Evolutionary conservation across 2,888 invertebrate genomes (phyloP), one percentile per base, ranked within the genome.

Genomic region (Pristionchus fissidentatus): DNA sequence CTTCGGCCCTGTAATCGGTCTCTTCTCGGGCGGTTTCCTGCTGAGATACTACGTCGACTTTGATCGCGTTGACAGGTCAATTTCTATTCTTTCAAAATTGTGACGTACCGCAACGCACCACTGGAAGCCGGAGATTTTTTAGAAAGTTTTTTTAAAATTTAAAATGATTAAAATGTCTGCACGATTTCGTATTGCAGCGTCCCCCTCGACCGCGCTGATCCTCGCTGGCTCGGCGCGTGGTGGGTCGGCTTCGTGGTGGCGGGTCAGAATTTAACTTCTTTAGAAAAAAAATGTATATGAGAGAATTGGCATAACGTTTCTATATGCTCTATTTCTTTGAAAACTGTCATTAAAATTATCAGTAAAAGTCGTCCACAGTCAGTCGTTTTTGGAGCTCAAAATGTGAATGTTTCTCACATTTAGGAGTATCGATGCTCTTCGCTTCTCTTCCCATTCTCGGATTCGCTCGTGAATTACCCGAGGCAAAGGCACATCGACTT

Each of bases 1-100:
- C 81, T 94, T 96, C 88, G 96, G 96, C 7, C 96, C 96, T 29
- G 96, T 96, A 66, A 93, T 96, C 89, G 97, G 96, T 62, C 96
- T 95, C 92, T 95, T 96, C 41, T 92, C 96, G n/a, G 96, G 96
- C 4, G 96, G 96, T 0, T 95, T 95, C 92, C 94, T 96, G 92
- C 94, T 96, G 86, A 94, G 95, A 87, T 94, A 96, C 83, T 96
- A 91, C 92, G 95, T 95, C 1, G 96, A 96, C 91, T 95, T 95
- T 90, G 93, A 95, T 83, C 93, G 82, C 94, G 95, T 83, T 94
- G 90, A 95, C 91, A 93, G 94, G 95, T 95, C 93, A 95, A 95
- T 95, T 19, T 15, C 10, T 49, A 49, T 49, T 19, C 19, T 49
- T 19, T 49, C 19, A 15, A 49, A 15, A n/a, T 49, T 15, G 19